Conservation (phyloP, 2,797 vertebrate genomes). For the Phalanger gymnotis region DNA sequence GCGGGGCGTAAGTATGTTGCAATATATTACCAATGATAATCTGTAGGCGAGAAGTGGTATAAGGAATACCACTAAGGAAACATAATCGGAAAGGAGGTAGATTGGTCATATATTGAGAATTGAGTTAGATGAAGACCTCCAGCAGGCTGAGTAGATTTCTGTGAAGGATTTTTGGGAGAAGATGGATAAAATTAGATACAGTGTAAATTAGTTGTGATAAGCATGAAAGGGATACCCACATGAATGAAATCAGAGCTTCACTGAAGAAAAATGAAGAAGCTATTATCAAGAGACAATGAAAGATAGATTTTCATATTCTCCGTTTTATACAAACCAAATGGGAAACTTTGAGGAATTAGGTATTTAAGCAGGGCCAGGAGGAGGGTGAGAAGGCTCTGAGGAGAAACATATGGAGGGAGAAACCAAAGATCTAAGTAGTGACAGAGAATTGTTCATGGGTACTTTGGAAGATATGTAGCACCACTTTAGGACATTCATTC, state of each 20-base stretch:
- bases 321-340: neutral
- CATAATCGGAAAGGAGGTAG: neutral
- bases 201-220: neutral
- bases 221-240: neutral
- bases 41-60: neutral
- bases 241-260: neutral
- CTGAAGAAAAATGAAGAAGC: neutral
- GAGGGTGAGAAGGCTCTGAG: neutral
- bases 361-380: neutral
- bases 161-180: neutral
- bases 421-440: neutral
- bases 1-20: neutral
- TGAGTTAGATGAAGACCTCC: neutral
- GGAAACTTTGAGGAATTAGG: neutral
- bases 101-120: neutral
- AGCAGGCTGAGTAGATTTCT: neutral
- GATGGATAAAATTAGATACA: neutral
- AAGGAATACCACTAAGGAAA: neutral
- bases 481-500: neutral
- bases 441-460: neutral
- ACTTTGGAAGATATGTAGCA: neutral
- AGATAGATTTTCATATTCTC: neutral
- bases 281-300: neutral
- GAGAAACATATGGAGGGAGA: neutral
- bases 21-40: neutral